phyloP scores from a whole-genome alignment of 1,140 invertebrate species.

The Portunus trituberculatus region DNA sequence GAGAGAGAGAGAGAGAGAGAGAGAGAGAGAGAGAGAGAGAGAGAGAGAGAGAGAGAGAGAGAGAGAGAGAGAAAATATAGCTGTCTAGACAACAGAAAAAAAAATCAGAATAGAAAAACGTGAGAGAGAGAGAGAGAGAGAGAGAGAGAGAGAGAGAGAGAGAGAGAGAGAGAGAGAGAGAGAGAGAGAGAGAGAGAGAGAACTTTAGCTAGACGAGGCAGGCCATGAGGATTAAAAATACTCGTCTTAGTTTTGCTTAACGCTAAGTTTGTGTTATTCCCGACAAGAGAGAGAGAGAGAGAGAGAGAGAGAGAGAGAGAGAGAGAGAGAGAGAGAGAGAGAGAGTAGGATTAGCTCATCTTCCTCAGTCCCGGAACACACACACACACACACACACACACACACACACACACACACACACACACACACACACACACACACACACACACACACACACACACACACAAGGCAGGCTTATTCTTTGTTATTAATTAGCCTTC shows the following conservation, averaged over 20 bases:
- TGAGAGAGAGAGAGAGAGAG: no score
- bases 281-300: no score
- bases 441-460: background rate
- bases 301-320: no score
- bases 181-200: no score
- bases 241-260: no score
- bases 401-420: background rate
- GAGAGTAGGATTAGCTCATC: background rate
- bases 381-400: background rate
- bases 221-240: no score
- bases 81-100: no score
- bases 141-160: no score
- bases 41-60: constrained; percentile 20
- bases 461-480: no score
- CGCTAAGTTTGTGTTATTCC: no score
- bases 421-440: background rate
- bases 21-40: constrained; percentile 18
- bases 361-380: background rate
- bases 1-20: constrained; percentile 18
- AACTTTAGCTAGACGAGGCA: no score
- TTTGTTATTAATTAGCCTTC: background rate
- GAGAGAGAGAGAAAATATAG: background rate
- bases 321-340: constrained; percentile 6
- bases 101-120: background rate
- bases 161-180: no score